Conservation (phyloP, 2,113 vertebrate species). For the Pseudolaguvia tuberculata region DNA sequence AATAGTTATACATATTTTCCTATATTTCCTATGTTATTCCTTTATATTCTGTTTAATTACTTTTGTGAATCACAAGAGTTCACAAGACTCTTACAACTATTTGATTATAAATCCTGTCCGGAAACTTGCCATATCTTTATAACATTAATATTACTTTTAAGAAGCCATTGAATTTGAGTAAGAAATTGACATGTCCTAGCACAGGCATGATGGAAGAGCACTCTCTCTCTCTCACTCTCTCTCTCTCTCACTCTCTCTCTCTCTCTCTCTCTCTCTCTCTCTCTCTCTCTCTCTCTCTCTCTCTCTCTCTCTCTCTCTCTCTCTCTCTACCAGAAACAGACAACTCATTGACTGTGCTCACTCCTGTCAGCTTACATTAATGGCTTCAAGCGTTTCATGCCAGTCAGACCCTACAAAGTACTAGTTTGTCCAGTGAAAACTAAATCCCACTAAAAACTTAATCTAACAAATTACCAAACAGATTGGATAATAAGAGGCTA, state of each 20-base stretch:
- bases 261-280: conserved; percentile 54
- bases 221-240: not conserved
- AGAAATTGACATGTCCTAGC: not conserved
- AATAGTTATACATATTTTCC: too few species aligned
- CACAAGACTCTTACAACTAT: too few species aligned
- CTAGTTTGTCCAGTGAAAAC: conserved; percentile 8
- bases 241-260: not conserved
- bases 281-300: not conserved
- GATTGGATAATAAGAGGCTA: conserved; percentile 21
- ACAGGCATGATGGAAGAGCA: conserved; percentile 52
- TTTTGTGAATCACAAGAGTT: too few species aligned
- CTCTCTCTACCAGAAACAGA: conserved; percentile 61
- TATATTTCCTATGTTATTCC: too few species aligned
- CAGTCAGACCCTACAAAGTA: conserved; percentile 31
- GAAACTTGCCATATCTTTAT: not conserved
- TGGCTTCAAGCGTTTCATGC: conserved; percentile 35
- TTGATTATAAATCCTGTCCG: too few species aligned
- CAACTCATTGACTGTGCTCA: conserved; percentile 64
- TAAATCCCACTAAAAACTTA: conserved; percentile 24
- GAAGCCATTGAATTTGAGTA: not conserved
- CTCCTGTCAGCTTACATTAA: conserved; percentile 67
- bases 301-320: conserved; percentile 10
- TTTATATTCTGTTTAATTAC: too few species aligned
- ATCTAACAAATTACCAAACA: conserved; percentile 36
- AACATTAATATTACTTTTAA: not conserved